These are phyloP conservation scores for Buceros bicornis DNA, from an alignment of 2,797 vertebrate species.

Conservation along the genomic window DNA sequence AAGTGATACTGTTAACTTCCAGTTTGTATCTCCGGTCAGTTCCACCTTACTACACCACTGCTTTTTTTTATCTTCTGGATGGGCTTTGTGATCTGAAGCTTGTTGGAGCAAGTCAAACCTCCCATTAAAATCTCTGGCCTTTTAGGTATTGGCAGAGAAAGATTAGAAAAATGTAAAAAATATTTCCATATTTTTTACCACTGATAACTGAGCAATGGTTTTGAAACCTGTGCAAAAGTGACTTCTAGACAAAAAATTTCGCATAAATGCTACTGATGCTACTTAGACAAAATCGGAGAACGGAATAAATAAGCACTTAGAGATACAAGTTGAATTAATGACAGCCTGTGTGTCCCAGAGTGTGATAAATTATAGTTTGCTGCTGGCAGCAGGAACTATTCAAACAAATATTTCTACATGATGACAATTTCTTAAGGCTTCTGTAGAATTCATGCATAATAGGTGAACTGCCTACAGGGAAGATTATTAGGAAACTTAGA, in stretches of 20 bases:
- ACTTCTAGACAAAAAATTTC: neutral
- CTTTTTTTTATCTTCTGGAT: neutral
- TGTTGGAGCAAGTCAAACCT: neutral
- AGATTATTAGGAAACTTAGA: conserved; percentile 48
- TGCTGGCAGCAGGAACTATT: conserved; percentile 47
- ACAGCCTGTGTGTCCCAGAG: neutral
- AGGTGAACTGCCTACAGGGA: conserved; percentile 29
- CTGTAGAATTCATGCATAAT: neutral
- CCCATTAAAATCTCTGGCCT: neutral
- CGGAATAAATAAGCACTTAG: neutral
- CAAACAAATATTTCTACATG: conserved; percentile 58
- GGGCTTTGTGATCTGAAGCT: neutral
- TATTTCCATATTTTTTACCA: neutral
- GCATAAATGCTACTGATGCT: neutral
- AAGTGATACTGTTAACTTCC: neutral
- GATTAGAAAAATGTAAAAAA: neutral
- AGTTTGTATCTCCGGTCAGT: neutral
- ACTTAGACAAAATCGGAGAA: neutral
- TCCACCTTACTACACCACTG: neutral
- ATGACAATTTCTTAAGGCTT: conserved; percentile 20
- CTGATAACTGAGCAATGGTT: neutral
- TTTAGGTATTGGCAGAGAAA: neutral
- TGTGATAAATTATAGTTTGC: conserved; percentile 48
- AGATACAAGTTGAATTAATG: conserved; percentile 18
- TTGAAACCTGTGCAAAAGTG: neutral